Evolutionary conservation across 2,113 vertebrate genomes (phyloP), one percentile per base, ranked within the genome.

Genomic region (Dasyornis broadbenti): DNA sequence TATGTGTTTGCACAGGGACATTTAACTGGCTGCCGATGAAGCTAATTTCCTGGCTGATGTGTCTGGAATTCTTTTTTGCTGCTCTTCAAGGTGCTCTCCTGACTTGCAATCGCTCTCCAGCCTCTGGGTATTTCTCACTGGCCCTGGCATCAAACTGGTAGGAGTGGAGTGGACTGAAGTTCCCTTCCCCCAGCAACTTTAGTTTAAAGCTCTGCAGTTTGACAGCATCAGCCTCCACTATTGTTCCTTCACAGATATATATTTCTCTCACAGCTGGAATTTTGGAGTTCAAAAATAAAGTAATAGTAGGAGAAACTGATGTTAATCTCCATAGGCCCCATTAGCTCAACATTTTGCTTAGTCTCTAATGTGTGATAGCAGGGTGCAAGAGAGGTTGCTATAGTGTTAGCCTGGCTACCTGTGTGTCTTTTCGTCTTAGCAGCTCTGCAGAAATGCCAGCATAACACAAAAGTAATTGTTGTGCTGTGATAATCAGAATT

Each of bases 401-500:
- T 6, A 70, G 82, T 44, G 39, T 61, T 85, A 76, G 42, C 33
- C 50, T 86, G 82, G 44, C 47, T 83, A 92, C 82, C 66, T 45
- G 28, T 33, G 49, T 84, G 52, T 75, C 68, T 81, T 95, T 89
- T 64, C 1, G 42, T 69, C 31, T 75, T 44, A 77, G 54, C 59
- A 73, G 50, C 75, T 91, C 49, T 52, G 78, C 82, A 96, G 82
- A 92, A 95, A 94, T 47, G 31, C 63, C 68, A 86, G 5, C 30
- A 11, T 50, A 82, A 89, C 68, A 88, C 78, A 82, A 66, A 94
- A 81, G 54, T 86, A 86, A 86, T 90, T 95, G 92, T 90, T 95
- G 54, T 63, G 52, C 85, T 90, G 59, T 90, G 52, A 90, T 93
- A 94, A 95, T 83, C 79, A 92, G 39, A 69, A 95, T 90, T 93